These are phyloP conservation scores for Diplodus puntazzo DNA, from an alignment of 2,797 vertebrate species.

Conservation along the genomic window DNA sequence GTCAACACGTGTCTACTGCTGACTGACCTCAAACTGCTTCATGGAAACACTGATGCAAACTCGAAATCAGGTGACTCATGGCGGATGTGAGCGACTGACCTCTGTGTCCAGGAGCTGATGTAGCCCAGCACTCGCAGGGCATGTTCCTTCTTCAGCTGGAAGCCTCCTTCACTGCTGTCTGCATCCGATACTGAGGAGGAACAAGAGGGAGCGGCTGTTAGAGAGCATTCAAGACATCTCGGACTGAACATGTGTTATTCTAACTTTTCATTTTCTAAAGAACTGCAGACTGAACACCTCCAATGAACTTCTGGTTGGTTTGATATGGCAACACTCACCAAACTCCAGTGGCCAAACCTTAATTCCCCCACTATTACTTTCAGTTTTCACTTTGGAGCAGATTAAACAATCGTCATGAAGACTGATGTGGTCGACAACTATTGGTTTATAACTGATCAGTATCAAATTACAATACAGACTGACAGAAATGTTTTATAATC, in stretches of 20 bases:
- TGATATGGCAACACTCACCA: not conserved
- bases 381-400: not conserved
- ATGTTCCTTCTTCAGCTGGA: slow-evolving; percentile 99
- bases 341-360: no score
- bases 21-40: no score
- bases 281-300: not conserved
- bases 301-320: not conserved
- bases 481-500: no score
- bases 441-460: not conserved
- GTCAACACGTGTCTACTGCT: no score
- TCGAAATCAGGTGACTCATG: not conserved
- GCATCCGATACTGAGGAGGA: slow-evolving; percentile 93
- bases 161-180: slow-evolving; percentile 95
- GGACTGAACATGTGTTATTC: not conserved
- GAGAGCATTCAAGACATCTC: not conserved
- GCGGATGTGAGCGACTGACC: slow-evolving; percentile 81
- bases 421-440: no score
- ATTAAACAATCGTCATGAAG: not conserved
- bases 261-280: not conserved
- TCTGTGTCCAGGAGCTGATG: slow-evolving; percentile 99
- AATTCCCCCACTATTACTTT: not conserved
- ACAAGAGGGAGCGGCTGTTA: not conserved
- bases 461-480: no score
- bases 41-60: not conserved
- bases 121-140: slow-evolving; percentile 98